These are phyloP conservation scores for Hemitrygon akajei DNA, from an alignment of 2,797 vertebrate genomes.

Conservation along the genomic window DNA sequence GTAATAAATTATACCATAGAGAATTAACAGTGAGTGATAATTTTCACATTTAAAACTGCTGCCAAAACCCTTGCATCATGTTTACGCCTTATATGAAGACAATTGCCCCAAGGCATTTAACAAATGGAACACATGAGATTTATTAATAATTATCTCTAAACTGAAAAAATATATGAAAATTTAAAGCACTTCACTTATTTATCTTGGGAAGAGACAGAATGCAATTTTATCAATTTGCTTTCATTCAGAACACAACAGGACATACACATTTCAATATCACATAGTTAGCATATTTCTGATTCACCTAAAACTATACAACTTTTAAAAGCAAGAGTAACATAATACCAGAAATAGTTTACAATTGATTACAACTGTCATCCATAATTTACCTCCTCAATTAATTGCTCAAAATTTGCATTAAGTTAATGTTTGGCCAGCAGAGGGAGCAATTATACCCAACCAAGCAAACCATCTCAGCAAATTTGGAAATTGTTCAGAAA, in stretches of 20 bases:
- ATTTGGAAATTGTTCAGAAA: background rate
- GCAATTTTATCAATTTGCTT: background rate
- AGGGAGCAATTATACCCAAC: background rate
- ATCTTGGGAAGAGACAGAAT: background rate
- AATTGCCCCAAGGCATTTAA: background rate
- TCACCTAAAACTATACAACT: background rate
- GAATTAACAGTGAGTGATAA: background rate
- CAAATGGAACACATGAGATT: background rate
- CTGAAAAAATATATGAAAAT: constrained; percentile 2
- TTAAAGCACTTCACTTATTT: background rate
- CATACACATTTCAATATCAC: background rate
- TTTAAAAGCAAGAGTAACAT: background rate
- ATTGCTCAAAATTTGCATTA: background rate
- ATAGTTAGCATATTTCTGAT: background rate
- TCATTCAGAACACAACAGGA: background rate
- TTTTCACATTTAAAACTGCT: background rate
- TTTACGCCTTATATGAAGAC: background rate
- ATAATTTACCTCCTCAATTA: background rate
- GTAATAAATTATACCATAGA: background rate
- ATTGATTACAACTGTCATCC: background rate
- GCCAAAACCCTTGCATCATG: background rate
- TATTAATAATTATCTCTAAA: background rate
- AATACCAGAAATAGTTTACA: background rate
- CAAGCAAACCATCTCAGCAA: background rate
- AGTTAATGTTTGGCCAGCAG: constrained; percentile 25